phyloP scores from a whole-genome alignment of 2,888 invertebrate species.

The Ormyrus nitidulus region DNA sequence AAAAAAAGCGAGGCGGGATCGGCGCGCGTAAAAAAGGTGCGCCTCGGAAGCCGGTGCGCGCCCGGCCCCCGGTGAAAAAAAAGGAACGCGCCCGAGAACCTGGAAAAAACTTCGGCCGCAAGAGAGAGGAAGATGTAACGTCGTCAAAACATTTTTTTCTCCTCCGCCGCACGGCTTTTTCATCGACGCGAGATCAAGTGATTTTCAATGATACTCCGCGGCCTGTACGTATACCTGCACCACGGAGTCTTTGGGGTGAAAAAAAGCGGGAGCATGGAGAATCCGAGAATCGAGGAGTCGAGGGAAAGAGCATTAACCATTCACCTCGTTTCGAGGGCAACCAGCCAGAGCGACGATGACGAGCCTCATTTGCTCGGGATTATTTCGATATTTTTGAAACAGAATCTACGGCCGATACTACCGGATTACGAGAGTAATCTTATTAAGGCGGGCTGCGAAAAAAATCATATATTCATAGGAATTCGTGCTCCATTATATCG shows the following conservation, averaged over 20 bases:
- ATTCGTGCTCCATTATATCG: too few relatives aligned
- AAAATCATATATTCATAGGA: background rate
- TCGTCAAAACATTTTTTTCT: constrained; percentile 59
- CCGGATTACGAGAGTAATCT: too few relatives aligned
- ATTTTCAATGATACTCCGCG: constrained; percentile 24
- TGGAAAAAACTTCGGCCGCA: constrained; percentile 53
- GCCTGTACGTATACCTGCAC: background rate
- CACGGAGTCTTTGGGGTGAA: too few relatives aligned
- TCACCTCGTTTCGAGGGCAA: background rate
- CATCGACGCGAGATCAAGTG: background rate
- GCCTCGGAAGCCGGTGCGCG: background rate
- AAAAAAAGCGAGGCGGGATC: constrained; percentile 28
- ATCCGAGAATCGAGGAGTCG: constrained; percentile 2
- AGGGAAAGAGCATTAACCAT: background rate
- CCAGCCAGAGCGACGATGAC: too few relatives aligned
- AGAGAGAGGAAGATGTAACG: constrained; percentile 44
- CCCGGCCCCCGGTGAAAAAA: background rate
- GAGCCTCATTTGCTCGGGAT: too few relatives aligned
- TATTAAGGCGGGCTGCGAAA: background rate
- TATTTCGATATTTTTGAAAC: too few relatives aligned
- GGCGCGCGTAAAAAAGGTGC: background rate
- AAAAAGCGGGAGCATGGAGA: background rate
- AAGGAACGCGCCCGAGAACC: constrained; percentile 6
- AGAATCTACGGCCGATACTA: too few relatives aligned
- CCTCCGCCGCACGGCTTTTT: background rate